Evolutionary conservation across 2,113 vertebrate genomes (phyloP).

Genomic region (Callionymus lyra): DNA sequence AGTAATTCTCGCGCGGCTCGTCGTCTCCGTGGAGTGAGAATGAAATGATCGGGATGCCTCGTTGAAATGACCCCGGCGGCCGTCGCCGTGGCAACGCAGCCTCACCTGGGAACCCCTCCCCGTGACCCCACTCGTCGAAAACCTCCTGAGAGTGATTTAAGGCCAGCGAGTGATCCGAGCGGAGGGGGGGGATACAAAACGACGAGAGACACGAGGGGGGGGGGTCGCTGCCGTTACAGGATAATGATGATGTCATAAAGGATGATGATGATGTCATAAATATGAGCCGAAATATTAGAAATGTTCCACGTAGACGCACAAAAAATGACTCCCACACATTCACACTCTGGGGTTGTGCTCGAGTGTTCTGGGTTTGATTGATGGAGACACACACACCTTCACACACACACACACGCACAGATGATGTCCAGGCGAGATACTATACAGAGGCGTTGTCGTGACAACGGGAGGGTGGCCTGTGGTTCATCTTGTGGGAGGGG

Average conservation of each 20-base stretch:
- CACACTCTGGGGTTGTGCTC: constrained; percentile 52
- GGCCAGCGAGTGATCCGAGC: constrained; percentile 59
- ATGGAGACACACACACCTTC: constrained; percentile 4
- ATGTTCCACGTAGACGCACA: too few species aligned
- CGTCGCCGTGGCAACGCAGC: constrained; percentile 10
- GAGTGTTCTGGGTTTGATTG: constrained; percentile 21
- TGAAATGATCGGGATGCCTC: too few species aligned
- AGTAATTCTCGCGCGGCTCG: not conserved
- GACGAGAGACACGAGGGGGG: not conserved
- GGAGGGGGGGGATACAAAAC: not conserved
- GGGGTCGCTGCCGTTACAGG: constrained; percentile 24
- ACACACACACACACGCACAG: constrained; percentile 3
- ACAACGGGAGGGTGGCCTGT: constrained; percentile 29
- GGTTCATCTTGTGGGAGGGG: not conserved
- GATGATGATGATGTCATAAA: constrained; percentile 20
- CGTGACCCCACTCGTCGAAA: constrained; percentile 38
- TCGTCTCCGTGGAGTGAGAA: too few species aligned
- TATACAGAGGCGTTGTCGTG: constrained; percentile 54
- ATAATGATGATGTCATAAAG: constrained; percentile 1
- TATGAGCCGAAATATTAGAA: constrained; percentile 26
- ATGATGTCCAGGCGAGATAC: constrained; percentile 21
- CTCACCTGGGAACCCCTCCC: constrained; percentile 5
- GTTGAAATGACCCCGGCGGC: not conserved
- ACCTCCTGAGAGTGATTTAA: constrained; percentile 65
- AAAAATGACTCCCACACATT: constrained; percentile 14